Percentiles rank a stretch among this genome's conserved stretches.
Conservation (phyloP, 2,888 invertebrate species). For the Ryuthela nishihirai region DNA sequence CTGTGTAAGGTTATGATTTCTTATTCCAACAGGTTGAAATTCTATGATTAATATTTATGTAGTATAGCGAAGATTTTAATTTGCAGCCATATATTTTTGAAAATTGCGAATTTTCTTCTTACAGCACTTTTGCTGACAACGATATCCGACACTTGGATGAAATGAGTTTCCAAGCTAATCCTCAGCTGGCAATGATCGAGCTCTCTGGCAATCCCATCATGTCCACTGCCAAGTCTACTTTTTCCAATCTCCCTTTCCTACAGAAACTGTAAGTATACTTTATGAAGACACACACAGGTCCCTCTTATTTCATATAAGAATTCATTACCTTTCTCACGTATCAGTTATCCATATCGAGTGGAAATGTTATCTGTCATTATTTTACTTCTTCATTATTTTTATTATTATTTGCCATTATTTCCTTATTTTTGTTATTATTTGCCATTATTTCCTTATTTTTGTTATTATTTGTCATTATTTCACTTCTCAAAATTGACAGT, state of each 20-base stretch:
- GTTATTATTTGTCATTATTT: too few species aligned
- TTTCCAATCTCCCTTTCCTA: constrained; percentile 70
- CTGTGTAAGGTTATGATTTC: not conserved
- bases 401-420: not conserved
- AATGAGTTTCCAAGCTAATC: constrained; percentile 64
- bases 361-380: not conserved
- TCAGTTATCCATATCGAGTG: not conserved
- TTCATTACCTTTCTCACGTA: too few species aligned
- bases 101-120: constrained; percentile 8
- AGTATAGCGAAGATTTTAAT: not conserved
- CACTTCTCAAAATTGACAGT: too few species aligned
- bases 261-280: constrained; percentile 69
- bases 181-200: constrained; percentile 69
- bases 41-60: not conserved
- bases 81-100: not conserved
- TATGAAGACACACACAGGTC: too few species aligned
- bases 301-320: not conserved
- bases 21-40: not conserved
- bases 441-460: not conserved
- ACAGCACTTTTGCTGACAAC: constrained; percentile 78
- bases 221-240: constrained; percentile 65
- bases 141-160: constrained; percentile 70
- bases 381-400: not conserved
- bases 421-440: not conserved
- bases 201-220: constrained; percentile 77